Conservation (phyloP, 2,888 invertebrate species). For the Caenorhabditis panamensis region DNA sequence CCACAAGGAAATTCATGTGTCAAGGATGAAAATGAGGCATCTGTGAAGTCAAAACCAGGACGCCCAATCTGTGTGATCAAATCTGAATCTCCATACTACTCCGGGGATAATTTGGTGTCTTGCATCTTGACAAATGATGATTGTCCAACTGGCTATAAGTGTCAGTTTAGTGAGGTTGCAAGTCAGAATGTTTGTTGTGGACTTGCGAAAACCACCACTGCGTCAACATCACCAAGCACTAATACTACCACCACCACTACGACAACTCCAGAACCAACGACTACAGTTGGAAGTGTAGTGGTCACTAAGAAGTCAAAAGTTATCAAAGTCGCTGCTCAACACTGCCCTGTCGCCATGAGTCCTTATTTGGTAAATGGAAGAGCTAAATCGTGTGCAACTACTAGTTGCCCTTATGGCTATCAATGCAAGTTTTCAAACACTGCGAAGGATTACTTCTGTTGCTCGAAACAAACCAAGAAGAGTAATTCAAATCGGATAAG, state of each 20-base stretch:
- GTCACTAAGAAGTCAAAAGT: conserved; percentile 40
- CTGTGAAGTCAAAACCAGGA: conserved; percentile 9
- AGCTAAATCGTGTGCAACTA: conserved; percentile 68
- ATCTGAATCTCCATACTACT: conserved; percentile 53
- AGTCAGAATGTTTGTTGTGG: conserved; percentile 68
- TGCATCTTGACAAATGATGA: conserved; percentile 61
- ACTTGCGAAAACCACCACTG: not conserved
- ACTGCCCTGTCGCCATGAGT: conserved; percentile 68
- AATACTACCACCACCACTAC: conserved; percentile 8
- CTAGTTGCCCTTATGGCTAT: conserved; percentile 69
- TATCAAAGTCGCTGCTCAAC: conserved; percentile 27
- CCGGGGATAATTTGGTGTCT: conserved; percentile 23
- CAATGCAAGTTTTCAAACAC: conserved; percentile 69
- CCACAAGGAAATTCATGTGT: conserved; percentile 50
- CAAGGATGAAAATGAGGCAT: conserved; percentile 24
- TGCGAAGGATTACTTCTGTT: conserved; percentile 68
- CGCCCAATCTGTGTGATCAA: conserved; percentile 38
- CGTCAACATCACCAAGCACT: no score
- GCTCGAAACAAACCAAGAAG: conserved; percentile 65
- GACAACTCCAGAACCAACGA: not conserved
- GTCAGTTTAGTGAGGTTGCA: conserved; percentile 60
- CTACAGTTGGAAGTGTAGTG: conserved; percentile 26
- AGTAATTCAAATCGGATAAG: conserved; percentile 49
- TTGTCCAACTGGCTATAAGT: conserved; percentile 64
- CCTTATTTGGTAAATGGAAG: conserved; percentile 67